Conservation (phyloP, 1,140 invertebrate species). For the Ooceraea biroi region DNA sequence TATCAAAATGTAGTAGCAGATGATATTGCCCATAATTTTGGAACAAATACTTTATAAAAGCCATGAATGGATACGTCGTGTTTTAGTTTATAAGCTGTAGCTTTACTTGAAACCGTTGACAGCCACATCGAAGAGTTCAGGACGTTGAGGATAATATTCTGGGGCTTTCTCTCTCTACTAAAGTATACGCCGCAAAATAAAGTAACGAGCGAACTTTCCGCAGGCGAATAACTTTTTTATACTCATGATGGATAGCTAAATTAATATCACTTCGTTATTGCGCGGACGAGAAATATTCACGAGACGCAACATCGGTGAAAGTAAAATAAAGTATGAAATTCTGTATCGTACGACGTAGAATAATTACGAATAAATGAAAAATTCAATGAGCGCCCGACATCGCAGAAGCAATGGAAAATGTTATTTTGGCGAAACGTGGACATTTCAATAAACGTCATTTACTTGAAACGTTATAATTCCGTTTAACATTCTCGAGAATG, state of each 20-base stretch:
- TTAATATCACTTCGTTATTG: constrained; percentile 59
- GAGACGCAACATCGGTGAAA: neutral
- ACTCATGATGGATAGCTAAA: constrained; percentile 56
- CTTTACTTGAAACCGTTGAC: neutral
- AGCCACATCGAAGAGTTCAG: constrained; percentile 1
- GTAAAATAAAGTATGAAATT: constrained; percentile 43
- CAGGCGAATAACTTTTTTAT: constrained; percentile 34
- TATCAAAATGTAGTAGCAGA: too few relatives aligned
- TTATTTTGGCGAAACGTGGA: neutral
- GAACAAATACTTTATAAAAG: constrained; percentile 1
- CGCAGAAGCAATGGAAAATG: constrained; percentile 19
- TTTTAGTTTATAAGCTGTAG: constrained; percentile 20
- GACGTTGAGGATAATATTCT: constrained; percentile 25
- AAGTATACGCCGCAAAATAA: constrained; percentile 35
- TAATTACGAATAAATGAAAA: constrained; percentile 40
- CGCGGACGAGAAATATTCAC: constrained; percentile 8
- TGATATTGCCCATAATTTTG: too few relatives aligned
- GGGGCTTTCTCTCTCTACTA: constrained; percentile 1
- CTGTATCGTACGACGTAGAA: neutral
- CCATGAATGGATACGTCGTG: neutral
- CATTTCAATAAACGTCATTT: neutral
- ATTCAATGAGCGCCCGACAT: neutral
- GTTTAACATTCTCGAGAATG: neutral
- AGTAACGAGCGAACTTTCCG: constrained; percentile 31
- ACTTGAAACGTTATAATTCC: neutral